These are phyloP conservation scores for Climacteris rufus DNA, from an alignment of 2,113 vertebrate species.

Conservation along the genomic window DNA sequence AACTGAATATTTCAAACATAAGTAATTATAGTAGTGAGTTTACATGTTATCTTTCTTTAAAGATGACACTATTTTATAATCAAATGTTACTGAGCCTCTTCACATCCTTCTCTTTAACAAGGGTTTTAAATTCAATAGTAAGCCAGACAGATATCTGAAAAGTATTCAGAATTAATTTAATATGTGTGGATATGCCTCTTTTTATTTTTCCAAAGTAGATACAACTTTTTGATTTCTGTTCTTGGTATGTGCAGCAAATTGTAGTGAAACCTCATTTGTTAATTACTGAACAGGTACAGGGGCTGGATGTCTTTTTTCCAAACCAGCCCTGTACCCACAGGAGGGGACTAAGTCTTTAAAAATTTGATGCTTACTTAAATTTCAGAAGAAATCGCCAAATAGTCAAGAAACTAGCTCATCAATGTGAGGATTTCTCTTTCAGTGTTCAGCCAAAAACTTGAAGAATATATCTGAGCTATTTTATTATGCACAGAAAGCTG, in stretches of 20 bases:
- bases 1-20: not conserved
- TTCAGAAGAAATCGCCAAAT: not conserved
- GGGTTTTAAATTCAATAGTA: not conserved
- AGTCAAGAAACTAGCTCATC: not conserved
- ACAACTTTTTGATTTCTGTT: not conserved
- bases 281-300: not conserved
- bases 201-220: not conserved
- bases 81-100: not conserved
- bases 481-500: slow-evolving; percentile 99
- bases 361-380: not conserved
- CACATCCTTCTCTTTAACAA: not conserved
- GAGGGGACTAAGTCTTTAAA: not conserved
- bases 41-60: not conserved
- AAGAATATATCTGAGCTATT: slow-evolving; percentile 99
- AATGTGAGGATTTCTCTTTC: slow-evolving; percentile 28
- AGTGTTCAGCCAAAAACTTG: slow-evolving; percentile 99
- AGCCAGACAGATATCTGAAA: not conserved
- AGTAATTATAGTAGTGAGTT: not conserved
- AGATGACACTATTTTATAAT: not conserved
- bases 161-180: not conserved
- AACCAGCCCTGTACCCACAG: not conserved
- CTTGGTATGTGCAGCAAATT: not conserved
- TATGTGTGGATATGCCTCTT: not conserved
- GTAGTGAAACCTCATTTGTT: not conserved
- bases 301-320: not conserved